These are phyloP conservation scores for Erebia epiphron DNA, from an alignment of 2,888 invertebrate genomes.

Conservation along the genomic window DNA sequence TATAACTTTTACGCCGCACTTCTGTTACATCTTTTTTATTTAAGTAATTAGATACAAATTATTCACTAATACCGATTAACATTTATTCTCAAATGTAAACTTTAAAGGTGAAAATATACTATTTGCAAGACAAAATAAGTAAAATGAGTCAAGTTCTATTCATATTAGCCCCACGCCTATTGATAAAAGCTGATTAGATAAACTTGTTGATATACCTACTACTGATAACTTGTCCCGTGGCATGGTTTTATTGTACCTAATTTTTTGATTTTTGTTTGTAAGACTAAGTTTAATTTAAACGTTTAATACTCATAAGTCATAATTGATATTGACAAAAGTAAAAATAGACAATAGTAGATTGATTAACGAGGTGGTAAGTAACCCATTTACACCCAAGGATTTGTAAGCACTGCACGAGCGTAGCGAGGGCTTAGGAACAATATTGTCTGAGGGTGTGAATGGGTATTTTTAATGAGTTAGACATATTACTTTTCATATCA, in stretches of 20 bases:
- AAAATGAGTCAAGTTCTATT: conserved; percentile 48
- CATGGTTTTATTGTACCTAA: conserved; percentile 45
- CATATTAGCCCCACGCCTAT: conserved; percentile 60
- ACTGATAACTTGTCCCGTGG: conserved; percentile 55
- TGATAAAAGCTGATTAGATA: conserved; percentile 74
- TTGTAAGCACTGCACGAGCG: too few species aligned
- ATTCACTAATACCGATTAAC: neutral
- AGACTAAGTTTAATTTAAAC: conserved; percentile 10
- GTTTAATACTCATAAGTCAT: too few species aligned
- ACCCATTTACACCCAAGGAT: too few species aligned
- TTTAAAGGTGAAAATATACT: conserved; percentile 26
- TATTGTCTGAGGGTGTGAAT: too few species aligned
- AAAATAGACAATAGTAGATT: too few species aligned
- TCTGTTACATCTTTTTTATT: too few species aligned
- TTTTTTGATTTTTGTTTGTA: conserved; percentile 18
- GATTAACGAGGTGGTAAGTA: too few species aligned
- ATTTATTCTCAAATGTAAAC: neutral
- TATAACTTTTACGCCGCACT: neutral
- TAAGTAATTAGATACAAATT: too few species aligned
- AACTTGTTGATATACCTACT: conserved; percentile 51
- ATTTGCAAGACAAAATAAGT: conserved; percentile 49
- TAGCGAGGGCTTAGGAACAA: too few species aligned
- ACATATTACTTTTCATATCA: too few species aligned
- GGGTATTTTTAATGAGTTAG: too few species aligned
- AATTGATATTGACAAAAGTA: too few species aligned